phyloP scores from a whole-genome alignment of 2,113 vertebrate genomes.

The Nerophis ophidion region DNA sequence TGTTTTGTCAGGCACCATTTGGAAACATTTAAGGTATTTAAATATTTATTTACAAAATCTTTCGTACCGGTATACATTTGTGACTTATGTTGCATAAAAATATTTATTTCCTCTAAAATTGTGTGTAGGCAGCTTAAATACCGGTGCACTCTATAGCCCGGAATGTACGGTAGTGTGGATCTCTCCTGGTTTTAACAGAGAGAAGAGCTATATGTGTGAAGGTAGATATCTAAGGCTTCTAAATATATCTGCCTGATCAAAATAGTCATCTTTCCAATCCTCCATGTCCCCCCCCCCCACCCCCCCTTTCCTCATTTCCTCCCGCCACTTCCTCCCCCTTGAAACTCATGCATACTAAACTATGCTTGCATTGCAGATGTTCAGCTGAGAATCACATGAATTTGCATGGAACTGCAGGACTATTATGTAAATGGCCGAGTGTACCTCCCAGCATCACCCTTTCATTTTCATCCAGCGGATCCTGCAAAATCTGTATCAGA shows the following conservation, averaged over 20 bases:
- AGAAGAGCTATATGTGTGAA: background rate
- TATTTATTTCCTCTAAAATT: no score
- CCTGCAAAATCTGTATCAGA: conserved; percentile 19
- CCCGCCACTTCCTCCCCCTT: conserved; percentile 8
- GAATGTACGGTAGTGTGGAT: background rate
- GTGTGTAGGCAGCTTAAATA: no score
- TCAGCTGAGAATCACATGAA: conserved; percentile 60
- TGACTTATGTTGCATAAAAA: no score
- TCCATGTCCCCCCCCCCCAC: conserved; percentile 16
- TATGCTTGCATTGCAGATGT: conserved; percentile 67
- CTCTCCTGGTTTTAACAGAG: background rate
- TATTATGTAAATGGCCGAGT: conserved; percentile 64
- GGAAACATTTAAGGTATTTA: no score
- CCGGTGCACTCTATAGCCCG: no score
- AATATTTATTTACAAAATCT: no score
- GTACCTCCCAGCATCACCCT: conserved; percentile 33
- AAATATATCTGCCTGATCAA: conserved; percentile 43
- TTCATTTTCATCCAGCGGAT: conserved; percentile 19
- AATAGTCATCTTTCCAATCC: conserved; percentile 36
- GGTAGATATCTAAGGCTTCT: conserved; percentile 24
- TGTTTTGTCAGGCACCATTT: no score
- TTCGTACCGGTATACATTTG: no score
- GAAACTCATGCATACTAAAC: conserved; percentile 65
- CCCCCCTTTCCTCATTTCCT: conserved; percentile 13
- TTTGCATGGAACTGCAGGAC: conserved; percentile 66